Evolutionary conservation across 2,888 invertebrate genomes (phyloP), one percentile per base, ranked within the genome.

Genomic region (Platycheirus albimanus): DNA sequence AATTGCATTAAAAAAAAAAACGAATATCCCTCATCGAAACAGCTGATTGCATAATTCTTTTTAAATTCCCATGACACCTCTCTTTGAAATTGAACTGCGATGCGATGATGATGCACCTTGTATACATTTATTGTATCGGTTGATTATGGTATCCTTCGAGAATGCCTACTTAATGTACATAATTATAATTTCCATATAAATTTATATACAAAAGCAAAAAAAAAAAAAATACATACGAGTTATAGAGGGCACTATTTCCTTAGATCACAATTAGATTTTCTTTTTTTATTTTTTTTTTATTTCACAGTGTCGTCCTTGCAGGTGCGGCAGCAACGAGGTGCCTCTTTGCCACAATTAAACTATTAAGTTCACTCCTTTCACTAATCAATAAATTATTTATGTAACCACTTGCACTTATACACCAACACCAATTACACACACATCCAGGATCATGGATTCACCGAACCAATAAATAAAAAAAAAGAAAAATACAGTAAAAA

Each of bases 341-440:
- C 43, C 20, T 70, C 36, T 51, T 63, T 75, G 56, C 51, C 64
- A 70, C 76, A 64, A 66, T 58, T 71, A 71, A 66, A 71, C 66
- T 66, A 58, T 66, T 64, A 64, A 78, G 67, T 67, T 54, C 58
- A 64, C 54, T 78, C 69, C 78, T 76, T 83, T 78, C 78, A 83
- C 78, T 83, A 83, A 83, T 83, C 83, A 83, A 83, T 83, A 83
- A 83, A 64, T 79, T 84, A 84, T 84, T 84, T 84, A 84, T 84
- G 84, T 84, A 84, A 84, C 74, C 79, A 75, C 84, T 78, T 75
- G 74, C 79, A 84, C 79, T 79, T 69, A 83, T 58, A 77, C 77
- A 69, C 69, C 17, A 77, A 74, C 67, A 69, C 69, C 54, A 67
- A 67, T 47, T 66, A 58, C 33, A 51, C 33, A 56, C 56, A 41